Percentiles rank a stretch among this genome's conserved stretches.
phyloP scores from a whole-genome alignment of 1,140 invertebrate genomes.

The Bilobella aurantiaca region DNA sequence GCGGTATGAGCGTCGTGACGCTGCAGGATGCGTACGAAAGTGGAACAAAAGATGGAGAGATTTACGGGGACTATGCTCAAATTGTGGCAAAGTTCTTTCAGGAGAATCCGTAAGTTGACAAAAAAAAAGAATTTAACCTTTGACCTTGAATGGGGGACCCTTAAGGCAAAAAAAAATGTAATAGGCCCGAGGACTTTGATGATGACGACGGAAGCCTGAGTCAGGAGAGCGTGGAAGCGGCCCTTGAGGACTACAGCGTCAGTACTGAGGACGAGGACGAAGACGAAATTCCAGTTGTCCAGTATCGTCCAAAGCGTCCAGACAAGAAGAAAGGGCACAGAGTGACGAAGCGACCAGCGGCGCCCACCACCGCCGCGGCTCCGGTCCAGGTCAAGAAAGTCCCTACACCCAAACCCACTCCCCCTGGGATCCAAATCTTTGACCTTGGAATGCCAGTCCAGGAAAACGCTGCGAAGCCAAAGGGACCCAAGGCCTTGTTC shows the following conservation, averaged over 20 bases:
- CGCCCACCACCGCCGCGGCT: background rate
- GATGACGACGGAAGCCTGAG: conserved; percentile 2
- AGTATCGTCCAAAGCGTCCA: background rate
- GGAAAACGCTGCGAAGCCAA: too few relatives aligned
- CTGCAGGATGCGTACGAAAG: background rate
- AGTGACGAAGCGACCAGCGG: background rate
- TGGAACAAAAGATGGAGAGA: conserved; percentile 1
- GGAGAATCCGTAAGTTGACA: conserved; percentile 1
- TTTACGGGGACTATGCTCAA: background rate
- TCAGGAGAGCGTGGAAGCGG: background rate
- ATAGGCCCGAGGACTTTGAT: background rate
- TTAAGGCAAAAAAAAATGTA: background rate
- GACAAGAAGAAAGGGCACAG: background rate
- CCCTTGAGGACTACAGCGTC: background rate
- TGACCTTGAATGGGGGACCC: background rate
- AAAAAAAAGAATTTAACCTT: too few relatives aligned
- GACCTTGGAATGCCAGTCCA: conserved; percentile 3
- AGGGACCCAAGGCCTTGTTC: background rate
- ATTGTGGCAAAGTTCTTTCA: background rate
- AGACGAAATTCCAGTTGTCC: background rate
- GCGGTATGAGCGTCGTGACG: background rate
- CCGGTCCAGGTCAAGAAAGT: background rate
- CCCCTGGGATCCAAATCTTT: background rate
- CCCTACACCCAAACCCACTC: background rate
- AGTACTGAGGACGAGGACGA: background rate